Base-by-base conservation (phyloP, 2,888 invertebrate genomes). In the Rutpela maculata region DNA sequence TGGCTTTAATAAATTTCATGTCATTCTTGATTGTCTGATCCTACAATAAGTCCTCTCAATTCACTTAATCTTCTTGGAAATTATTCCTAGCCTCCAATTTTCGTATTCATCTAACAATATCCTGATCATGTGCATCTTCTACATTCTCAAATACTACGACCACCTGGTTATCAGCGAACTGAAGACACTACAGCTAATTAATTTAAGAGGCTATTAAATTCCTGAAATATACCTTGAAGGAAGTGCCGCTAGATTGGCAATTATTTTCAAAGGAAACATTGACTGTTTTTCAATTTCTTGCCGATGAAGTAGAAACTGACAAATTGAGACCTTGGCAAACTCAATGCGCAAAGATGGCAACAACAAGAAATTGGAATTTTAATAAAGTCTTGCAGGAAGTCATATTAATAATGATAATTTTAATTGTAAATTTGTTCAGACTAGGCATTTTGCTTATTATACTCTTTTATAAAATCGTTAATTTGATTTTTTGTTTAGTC, bases 251-350 rank as follows among this genome's bases (percentile, higher is more conserved):
- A 50, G 3, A n/a, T n/a, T 50, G 50, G n/a, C n/a, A 50, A 50
- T 50, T 50, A 50, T 50, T 50, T 43, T 43, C 31, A 43, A 12
- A 43, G 43, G 43, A 43, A 43, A 12, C 43, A 43, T 43, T 2
- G 11, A 11, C 1, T 12, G 6, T 22, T 22, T 22, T 31, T n/a
- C 62, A 7, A 35, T 62, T 62, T 62, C 5, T 31, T 31, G 15
- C 31, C 2, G 22, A 0, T 31, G 9, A 15, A 10, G 12, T 43
- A n/a, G 62, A 63, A 43, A 65, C 50, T 65, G 65, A 65, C 22
- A 26, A 57, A 69, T 69, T 31, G n/a, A 56, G 57, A 18, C 35
- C 68, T 69, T 69, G 50, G 56, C 15, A 17, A 19, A 55, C 18
- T 19, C 31, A 17, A 69, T n/a, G 56, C n/a, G 15, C 18, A 26